Evolutionary conservation across 2,888 invertebrate genomes (phyloP), one percentile per base, ranked within the genome.

Genomic region (Charanyca ferruginea): DNA sequence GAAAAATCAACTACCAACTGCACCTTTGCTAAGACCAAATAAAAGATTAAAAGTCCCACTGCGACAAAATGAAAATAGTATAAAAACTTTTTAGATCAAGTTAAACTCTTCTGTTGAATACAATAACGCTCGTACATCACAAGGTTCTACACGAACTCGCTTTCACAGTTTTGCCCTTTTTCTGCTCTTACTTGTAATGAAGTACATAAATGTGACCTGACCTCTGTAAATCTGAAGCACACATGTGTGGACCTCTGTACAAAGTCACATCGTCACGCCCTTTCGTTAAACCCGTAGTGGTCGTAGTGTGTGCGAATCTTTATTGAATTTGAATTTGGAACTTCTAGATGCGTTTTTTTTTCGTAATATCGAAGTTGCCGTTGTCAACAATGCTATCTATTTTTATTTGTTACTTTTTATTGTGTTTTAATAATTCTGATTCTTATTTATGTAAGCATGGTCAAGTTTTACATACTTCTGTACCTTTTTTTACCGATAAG

Each of bases 251-350:
- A 60, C 60, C 41, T 82, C 67, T 60, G 45, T 58, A 61, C 73
- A 74, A 77, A 73, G 79, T 78, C 73, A 81, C 79, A 77, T 53
- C 78, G 79, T 57, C 79, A 70, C 66, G 52, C 70, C 74, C 69
- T 66, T 54, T 49, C 44, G 38, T 66, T 64, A 41, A 54, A 52
- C 47, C 47, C 38, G 6, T 52, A 28, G 47, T 41, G 41, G n/a
- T 9, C n/a, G 42, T 32, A 32, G 32, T 11, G 48, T 62, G 49
- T 58, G 75, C 9, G 51, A 32, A 55, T 9, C 18, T 71, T 77
- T 42, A 71, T 65, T 49, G 53, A 54, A 72, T 73, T 73, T 64
- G 23, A 77, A 73, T 77, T 63, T 72, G 32, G 73, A 73, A 25
- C 48, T 45, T 25, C 5, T 3, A 47, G 35, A 32, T 22, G 5